Evolutionary conservation across 1,140 invertebrate genomes (phyloP).

Genomic region (Megalonaias nervosa): DNA sequence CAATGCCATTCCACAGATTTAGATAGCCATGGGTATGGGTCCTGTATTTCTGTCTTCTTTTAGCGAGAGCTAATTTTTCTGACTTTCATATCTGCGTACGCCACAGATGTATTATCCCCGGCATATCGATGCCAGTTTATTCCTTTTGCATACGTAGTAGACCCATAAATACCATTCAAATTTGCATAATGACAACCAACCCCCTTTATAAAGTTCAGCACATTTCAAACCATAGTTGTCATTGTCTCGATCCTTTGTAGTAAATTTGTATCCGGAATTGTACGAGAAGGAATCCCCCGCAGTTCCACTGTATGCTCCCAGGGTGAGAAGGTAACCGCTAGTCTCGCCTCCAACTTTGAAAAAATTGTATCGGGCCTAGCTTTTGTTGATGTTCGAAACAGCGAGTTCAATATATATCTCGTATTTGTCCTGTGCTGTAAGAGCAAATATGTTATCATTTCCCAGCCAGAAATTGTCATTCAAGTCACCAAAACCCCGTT

Average conservation of each 20-base stretch:
- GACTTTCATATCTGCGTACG: no score
- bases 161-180: slow-evolving; percentile 88
- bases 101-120: no score
- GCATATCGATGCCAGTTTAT: no score
- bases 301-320: slow-evolving; percentile 77
- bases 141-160: no score
- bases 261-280: slow-evolving; percentile 61
- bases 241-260: slow-evolving; percentile 64
- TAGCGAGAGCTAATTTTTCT: no score
- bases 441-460: slow-evolving; percentile 57
- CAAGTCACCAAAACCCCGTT: slow-evolving; percentile 53
- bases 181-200: slow-evolving; percentile 92
- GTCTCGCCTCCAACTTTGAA: slow-evolving; percentile 79
- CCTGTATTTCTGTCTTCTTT: no score
- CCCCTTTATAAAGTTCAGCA: slow-evolving; percentile 74
- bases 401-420: slow-evolving; percentile 79
- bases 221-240: slow-evolving; percentile 79
- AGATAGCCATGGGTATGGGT: no score
- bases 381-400: slow-evolving; percentile 73
- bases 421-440: slow-evolving; percentile 69
- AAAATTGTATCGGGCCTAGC: slow-evolving; percentile 76
- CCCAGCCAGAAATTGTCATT: slow-evolving; percentile 62
- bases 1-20: no score
- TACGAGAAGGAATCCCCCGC: slow-evolving; percentile 61
- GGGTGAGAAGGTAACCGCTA: slow-evolving; percentile 78